Evolutionary conservation across 1,140 invertebrate genomes (phyloP).

Genomic region (Delia radicum): DNA sequence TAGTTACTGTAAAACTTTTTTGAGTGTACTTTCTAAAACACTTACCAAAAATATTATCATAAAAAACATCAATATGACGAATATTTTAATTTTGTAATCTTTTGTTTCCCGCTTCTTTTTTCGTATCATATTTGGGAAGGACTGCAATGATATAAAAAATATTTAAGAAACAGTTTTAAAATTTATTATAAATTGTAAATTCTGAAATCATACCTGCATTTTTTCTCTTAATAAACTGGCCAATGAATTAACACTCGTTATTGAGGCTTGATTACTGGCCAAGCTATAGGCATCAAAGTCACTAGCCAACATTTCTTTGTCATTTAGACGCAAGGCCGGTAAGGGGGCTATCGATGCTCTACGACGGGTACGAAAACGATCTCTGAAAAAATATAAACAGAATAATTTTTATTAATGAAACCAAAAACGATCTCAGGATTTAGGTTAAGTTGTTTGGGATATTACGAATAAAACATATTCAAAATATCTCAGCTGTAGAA

Average conservation of each 20-base stretch:
- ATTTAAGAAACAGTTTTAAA: not conserved
- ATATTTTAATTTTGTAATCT: conserved; percentile 74
- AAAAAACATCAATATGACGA: conserved; percentile 78
- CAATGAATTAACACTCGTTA: conserved; percentile 79
- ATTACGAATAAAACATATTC: too few species aligned
- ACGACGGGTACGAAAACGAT: conserved; percentile 50
- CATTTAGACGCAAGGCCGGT: conserved; percentile 49
- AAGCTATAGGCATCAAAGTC: conserved; percentile 53
- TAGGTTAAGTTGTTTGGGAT: too few species aligned
- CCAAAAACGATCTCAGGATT: too few species aligned
- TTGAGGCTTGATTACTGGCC: conserved; percentile 60
- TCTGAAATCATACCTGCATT: conserved; percentile 63
- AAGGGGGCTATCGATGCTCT: conserved; percentile 51
- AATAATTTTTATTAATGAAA: too few species aligned
- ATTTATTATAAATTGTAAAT: not conserved
- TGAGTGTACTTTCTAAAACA: too few species aligned
- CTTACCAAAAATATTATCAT: conserved; percentile 71
- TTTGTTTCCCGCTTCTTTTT: conserved; percentile 65
- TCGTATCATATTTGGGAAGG: conserved; percentile 59
- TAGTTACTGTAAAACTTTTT: too few species aligned
- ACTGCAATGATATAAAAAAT: conserved; percentile 30
- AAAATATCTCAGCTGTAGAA: too few species aligned
- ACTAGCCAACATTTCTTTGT: conserved; percentile 53
- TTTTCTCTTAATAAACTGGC: conserved; percentile 80
- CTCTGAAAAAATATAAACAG: conserved; percentile 37